Evolutionary conservation across 2,113 vertebrate species (phyloP).

Genomic region (Pteruthius melanotis): DNA sequence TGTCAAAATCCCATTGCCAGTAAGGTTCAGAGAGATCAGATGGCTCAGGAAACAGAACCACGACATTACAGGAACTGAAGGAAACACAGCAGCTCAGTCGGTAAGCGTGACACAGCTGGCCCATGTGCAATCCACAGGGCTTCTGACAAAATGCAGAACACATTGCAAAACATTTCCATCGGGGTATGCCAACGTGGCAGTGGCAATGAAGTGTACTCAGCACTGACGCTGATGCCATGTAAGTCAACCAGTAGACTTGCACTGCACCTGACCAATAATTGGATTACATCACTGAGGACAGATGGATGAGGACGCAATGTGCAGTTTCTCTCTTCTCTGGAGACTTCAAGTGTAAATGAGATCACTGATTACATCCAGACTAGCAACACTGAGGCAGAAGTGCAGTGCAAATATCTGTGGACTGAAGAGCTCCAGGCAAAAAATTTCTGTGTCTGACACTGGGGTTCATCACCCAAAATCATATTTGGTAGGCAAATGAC

Average conservation of each 20-base stretch:
- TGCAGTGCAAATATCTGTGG: not conserved
- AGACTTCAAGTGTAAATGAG: slow-evolving; percentile 25
- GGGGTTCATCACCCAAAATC: not conserved
- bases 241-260: not conserved
- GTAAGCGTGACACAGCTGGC: not conserved
- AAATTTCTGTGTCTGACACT: not conserved
- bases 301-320: not conserved
- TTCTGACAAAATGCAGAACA: not conserved
- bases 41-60: not conserved
- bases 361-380: slow-evolving; percentile 53
- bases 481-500: not conserved
- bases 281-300: not conserved
- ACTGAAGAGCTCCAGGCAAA: not conserved
- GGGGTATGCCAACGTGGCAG: not conserved
- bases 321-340: not conserved
- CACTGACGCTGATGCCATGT: not conserved
- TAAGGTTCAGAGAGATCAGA: not conserved
- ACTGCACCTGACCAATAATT: not conserved
- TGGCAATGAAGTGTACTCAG: not conserved
- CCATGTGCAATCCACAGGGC: not conserved
- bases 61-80: not conserved
- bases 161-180: not conserved
- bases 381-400: slow-evolving; percentile 23
- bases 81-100: not conserved
- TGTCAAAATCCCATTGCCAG: not conserved